These are phyloP conservation scores for Drosophila ercepeae DNA, from an alignment of 1,140 invertebrate species.

Conservation along the genomic window DNA sequence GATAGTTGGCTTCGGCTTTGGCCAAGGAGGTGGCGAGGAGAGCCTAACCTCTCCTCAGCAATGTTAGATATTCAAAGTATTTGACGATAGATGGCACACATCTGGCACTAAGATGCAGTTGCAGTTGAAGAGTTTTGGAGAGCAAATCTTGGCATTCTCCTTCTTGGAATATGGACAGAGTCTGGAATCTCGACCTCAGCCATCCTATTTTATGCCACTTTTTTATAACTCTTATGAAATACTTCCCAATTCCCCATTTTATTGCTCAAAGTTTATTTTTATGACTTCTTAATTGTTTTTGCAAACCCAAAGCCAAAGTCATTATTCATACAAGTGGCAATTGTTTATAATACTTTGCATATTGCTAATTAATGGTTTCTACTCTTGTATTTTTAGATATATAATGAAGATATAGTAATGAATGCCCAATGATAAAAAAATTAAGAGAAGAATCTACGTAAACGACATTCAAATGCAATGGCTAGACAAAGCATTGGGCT, in stretches of 20 bases:
- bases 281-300: no score
- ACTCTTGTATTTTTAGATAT: no score
- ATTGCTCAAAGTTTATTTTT: no score
- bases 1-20: constrained; percentile 26
- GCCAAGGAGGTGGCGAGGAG: not conserved
- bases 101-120: not conserved
- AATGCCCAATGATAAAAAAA: constrained; percentile 46
- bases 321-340: constrained; percentile 8
- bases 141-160: no score
- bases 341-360: constrained; percentile 32
- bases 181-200: no score
- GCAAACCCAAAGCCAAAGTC: no score
- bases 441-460: constrained; percentile 27
- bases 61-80: constrained; percentile 21
- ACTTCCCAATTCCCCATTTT: no score
- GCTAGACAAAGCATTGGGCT: constrained; percentile 7
- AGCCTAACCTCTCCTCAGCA: not conserved
- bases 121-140: not conserved
- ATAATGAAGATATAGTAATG: constrained; percentile 7
- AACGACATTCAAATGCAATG: constrained; percentile 37
- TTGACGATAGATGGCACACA: constrained; percentile 1
- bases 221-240: not conserved
- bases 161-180: no score
- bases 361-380: constrained; percentile 49
- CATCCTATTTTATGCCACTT: no score